These are phyloP conservation scores for Lomographa bimaculata DNA, from an alignment of 2,888 invertebrate species.

Conservation along the genomic window DNA sequence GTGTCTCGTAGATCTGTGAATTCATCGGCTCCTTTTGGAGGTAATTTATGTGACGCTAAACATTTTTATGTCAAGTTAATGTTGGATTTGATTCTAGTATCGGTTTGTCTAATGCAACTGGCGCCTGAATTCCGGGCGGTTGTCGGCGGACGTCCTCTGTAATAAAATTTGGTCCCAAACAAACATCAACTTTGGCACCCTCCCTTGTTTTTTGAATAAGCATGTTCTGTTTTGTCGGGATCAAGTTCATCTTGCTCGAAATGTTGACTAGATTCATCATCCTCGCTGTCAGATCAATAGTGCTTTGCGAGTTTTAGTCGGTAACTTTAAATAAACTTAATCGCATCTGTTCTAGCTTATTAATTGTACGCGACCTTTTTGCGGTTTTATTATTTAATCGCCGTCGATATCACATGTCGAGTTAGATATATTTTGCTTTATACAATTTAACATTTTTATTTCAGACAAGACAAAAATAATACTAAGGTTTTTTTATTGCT, in stretches of 20 bases:
- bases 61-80: conserved; percentile 79
- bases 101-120: conserved; percentile 74
- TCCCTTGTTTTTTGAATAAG: conserved; percentile 73
- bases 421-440: too few relatives aligned
- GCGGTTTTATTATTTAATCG: too few relatives aligned
- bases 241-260: conserved; percentile 55
- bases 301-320: conserved; percentile 26
- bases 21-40: conserved; percentile 74
- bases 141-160: conserved; percentile 63
- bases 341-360: too few relatives aligned
- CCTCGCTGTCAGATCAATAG: conserved; percentile 12
- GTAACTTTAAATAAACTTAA: too few relatives aligned
- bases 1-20: conserved; percentile 59
- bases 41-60: conserved; percentile 79
- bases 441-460: too few relatives aligned
- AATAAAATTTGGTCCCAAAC: conserved; percentile 74
- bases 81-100: conserved; percentile 70
- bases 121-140: conserved; percentile 69
- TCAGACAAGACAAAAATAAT: too few relatives aligned
- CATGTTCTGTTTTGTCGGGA: conserved; percentile 66
- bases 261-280: conserved; percentile 55
- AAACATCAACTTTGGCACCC: conserved; percentile 73
- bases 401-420: too few relatives aligned
- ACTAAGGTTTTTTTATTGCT: too few relatives aligned
- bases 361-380: too few relatives aligned